Conservation (phyloP, 1,140 invertebrate species). For the Eriocheir sinensis region DNA sequence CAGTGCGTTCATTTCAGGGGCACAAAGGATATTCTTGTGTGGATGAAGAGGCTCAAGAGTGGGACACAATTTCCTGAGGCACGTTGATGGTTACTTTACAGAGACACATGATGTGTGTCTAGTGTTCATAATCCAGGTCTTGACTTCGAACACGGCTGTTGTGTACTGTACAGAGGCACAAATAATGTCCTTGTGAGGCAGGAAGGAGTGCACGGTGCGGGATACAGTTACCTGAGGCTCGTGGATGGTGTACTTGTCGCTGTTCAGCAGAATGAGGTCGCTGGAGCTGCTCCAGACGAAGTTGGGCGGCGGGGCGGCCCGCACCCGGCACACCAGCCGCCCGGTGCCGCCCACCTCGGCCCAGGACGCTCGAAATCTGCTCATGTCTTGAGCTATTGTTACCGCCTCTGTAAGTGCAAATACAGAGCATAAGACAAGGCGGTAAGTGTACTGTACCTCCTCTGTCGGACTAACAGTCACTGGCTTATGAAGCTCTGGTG, state of each 20-base stretch:
- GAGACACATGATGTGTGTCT: no score
- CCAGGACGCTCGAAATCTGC: neutral
- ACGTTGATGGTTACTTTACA: neutral
- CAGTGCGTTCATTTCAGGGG: no score
- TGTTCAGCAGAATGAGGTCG: constrained; percentile 54
- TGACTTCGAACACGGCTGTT: no score
- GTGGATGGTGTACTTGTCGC: constrained; percentile 68
- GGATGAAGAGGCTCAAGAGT: neutral
- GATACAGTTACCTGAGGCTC: constrained; percentile 57
- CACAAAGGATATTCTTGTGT: neutral
- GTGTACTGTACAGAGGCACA: no score
- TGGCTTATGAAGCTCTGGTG: no score
- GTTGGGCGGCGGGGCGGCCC: constrained; percentile 50
- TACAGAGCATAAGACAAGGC: no score
- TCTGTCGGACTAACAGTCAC: no score
- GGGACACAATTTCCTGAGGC: neutral
- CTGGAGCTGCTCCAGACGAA: constrained; percentile 59
- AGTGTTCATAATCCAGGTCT: no score
- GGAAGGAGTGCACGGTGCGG: no score
- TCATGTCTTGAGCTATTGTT: neutral
- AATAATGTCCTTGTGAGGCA: neutral
- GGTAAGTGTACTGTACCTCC: no score
- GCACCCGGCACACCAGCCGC: constrained; percentile 47
- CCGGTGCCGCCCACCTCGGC: constrained; percentile 47
- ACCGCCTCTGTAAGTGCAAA: constrained; percentile 40